Percentiles rank a stretch among this genome's conserved stretches.
phyloP scores from a whole-genome alignment of 2,888 invertebrate species.

The Thera britannica region DNA sequence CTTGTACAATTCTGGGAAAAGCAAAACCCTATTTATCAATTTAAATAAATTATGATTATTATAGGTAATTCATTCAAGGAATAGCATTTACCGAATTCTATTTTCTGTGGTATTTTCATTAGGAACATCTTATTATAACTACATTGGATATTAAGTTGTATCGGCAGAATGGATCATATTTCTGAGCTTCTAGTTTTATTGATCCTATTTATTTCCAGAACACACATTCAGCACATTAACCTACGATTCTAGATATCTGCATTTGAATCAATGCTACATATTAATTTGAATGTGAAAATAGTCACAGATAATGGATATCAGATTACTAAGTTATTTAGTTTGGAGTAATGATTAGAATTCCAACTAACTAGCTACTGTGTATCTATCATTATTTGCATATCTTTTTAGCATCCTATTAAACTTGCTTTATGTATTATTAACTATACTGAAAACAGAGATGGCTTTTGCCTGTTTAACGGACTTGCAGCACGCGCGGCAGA shows the following conservation, averaged over 20 bases:
- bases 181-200: not conserved
- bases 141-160: not conserved
- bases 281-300: conserved; percentile 10
- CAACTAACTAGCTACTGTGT: conserved; percentile 8
- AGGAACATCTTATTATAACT: no score
- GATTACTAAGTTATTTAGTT: conserved; percentile 14
- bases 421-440: conserved; percentile 6
- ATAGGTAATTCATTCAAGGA: no score
- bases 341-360: conserved; percentile 12
- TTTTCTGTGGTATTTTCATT: no score
- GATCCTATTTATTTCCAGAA: not conserved
- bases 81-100: no score
- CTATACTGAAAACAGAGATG: no score
- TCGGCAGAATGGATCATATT: not conserved
- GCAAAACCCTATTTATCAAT: no score
- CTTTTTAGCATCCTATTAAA: conserved; percentile 16
- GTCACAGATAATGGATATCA: conserved; percentile 12
- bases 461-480: no score
- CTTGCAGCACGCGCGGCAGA: no score
- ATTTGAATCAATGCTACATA: conserved; percentile 3
- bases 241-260: not conserved
- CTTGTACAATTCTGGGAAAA: no score
- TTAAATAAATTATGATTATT: no score
- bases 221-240: not conserved
- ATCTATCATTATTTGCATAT: conserved; percentile 16